A percentile compares a stretch with the other conserved stretches of the same genome.
Conservation (phyloP, 2,797 vertebrate genomes). For the Gorsachius magnificus region DNA sequence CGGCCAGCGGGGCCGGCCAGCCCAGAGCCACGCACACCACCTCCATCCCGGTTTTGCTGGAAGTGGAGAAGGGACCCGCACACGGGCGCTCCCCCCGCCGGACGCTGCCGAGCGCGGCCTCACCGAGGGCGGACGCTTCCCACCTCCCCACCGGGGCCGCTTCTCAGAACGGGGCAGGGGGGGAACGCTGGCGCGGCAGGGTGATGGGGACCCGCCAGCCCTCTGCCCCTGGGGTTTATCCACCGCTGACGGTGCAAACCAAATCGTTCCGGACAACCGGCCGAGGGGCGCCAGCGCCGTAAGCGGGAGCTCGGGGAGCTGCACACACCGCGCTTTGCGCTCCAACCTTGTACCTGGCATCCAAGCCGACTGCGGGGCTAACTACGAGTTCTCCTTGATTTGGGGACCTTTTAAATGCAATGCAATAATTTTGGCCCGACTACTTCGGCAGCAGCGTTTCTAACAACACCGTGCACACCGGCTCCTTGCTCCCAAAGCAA, state of each 20-base stretch:
- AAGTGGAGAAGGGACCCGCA: fast-evolving
- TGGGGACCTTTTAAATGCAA: background rate
- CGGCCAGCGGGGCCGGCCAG: fast-evolving
- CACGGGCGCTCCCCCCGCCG: fast-evolving
- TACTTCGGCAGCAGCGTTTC: background rate
- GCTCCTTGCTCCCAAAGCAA: background rate
- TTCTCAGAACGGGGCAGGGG: fast-evolving
- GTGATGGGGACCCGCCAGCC: background rate
- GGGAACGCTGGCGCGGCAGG: background rate
- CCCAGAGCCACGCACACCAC: fast-evolving
- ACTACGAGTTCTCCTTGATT: background rate
- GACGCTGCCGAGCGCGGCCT: fast-evolving
- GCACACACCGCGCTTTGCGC: background rate
- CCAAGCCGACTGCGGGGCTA: background rate
- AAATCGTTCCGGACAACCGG: fast-evolving
- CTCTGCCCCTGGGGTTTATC: background rate
- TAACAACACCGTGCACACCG: background rate
- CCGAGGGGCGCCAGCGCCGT: background rate
- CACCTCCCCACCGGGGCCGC: fast-evolving
- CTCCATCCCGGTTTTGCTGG: fast-evolving
- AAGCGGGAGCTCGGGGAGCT: background rate
- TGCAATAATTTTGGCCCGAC: background rate
- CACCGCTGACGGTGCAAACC: fast-evolving
- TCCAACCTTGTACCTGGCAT: background rate
- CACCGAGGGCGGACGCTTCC: fast-evolving